phyloP scores from a whole-genome alignment of 2,797 vertebrate genomes.

The Hyperoplus lanceolatus region DNA sequence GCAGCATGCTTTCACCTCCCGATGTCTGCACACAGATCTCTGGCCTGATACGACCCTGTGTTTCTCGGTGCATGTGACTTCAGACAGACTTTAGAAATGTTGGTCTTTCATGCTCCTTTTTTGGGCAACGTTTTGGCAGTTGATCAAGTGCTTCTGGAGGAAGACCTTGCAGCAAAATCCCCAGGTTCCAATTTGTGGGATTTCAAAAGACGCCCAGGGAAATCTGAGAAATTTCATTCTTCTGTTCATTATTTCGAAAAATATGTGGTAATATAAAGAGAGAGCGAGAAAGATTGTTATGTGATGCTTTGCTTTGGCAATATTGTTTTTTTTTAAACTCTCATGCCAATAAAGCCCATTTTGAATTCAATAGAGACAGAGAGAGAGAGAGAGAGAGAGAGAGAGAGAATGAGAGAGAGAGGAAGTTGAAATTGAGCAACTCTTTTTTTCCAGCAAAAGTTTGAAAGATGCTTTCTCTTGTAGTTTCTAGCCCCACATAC shows the following conservation, averaged over 20 bases:
- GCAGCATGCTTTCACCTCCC: conserved; percentile 16
- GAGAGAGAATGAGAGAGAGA: too few relatives aligned
- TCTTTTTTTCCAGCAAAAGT: too few relatives aligned
- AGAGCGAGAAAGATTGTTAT: not conserved
- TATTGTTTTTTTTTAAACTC: not conserved
- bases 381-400: too few relatives aligned
- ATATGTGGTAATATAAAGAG: not conserved
- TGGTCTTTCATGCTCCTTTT: conserved; percentile 37
- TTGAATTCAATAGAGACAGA: too few relatives aligned
- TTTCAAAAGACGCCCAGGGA: conserved; percentile 13
- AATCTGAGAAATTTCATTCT: not conserved
- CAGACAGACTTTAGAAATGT: conserved; percentile 35
- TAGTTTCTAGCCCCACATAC: too few relatives aligned
- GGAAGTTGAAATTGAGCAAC: too few relatives aligned
- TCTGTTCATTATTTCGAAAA: conserved; percentile 8
- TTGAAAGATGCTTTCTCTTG: too few relatives aligned
- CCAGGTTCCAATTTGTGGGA: conserved; percentile 4
- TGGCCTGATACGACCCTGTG: not conserved
- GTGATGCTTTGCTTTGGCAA: conserved; percentile 6
- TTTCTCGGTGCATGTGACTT: conserved; percentile 25
- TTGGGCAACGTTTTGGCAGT: conserved; percentile 18
- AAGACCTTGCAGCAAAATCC: conserved; percentile 20
- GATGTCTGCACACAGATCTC: conserved; percentile 19
- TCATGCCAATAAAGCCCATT: too few relatives aligned
- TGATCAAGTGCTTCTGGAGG: conserved; percentile 24